Base-by-base conservation (phyloP, 2,797 vertebrate genomes). In the Diplodus puntazzo region DNA sequence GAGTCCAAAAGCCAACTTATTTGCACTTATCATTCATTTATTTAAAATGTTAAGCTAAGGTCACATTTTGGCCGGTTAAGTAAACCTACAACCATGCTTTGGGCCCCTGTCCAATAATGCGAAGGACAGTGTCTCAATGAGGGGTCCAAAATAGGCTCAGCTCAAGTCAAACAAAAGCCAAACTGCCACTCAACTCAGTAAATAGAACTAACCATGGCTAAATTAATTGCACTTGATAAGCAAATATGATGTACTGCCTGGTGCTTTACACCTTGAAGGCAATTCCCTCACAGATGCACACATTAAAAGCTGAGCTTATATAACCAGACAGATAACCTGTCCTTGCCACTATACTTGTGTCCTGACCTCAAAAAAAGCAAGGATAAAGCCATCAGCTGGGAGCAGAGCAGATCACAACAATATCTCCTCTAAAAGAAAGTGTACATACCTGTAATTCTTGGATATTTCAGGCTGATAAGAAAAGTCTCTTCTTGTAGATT, bases 1-100 rank as follows among this genome's bases (percentile, higher is more conserved):
- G 87, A 94, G 95, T 95, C 93, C 94, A 94, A 95, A 94, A 94
- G 89, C 92, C 89, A 87, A 90, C 79, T 87, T 90, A 93, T 94
- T 94, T 94, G 81, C 85, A 91, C 87, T 90, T 89, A 91, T 93
- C 90, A 90, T 94, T 92, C 90, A 95, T 94, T 95, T 94, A 93
- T 95, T 94, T 93, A 88, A 90, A 92, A 93, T 91, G 93, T 92
- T 89, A 94, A 91, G 73, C 92, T 83, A 89, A 93, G 94, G 93
- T 95, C 93, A 93, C 79, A 90, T 92, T 93, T 91, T 92, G 75
- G 79, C 73, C 23, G 30, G 89, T 88, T 94, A 94, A 94, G 94
- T 94, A 94, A 95, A 94, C 91, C 87, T 90, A 86, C 89, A 92
- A 89, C 89, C 88, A 90, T 54, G 83, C 81, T 91, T 91, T 92